These are phyloP conservation scores for Saccostrea cuccullata DNA, from an alignment of 1,140 invertebrate species.

Conservation along the genomic window DNA sequence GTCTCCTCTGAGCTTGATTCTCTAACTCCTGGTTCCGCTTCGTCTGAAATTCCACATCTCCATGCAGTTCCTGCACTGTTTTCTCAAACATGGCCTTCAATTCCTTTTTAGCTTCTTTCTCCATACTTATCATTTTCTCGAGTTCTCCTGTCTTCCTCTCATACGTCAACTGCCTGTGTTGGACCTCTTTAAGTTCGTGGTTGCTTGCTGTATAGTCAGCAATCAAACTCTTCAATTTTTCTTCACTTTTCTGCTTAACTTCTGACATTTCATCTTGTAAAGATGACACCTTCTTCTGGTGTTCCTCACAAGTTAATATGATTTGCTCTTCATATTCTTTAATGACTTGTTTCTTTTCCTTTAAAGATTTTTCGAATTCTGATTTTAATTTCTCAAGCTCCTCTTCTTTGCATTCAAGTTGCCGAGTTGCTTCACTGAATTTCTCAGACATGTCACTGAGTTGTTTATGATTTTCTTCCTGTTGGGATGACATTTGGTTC, in stretches of 20 bases:
- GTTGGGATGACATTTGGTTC: constrained; percentile 8
- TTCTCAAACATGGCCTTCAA: constrained; percentile 39
- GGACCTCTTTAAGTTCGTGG: constrained; percentile 40
- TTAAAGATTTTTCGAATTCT: constrained; percentile 33
- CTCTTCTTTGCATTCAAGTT: neutral
- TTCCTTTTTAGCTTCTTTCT: constrained; percentile 35
- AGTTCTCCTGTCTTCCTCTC: constrained; percentile 42
- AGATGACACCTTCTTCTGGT: neutral
- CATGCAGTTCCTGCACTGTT: constrained; percentile 41
- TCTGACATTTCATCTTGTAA: constrained; percentile 38
- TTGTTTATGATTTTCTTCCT: constrained; percentile 19
- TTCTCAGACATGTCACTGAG: neutral
- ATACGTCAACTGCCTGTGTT: neutral
- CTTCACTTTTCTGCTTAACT: constrained; percentile 24
- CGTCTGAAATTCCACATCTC: constrained; percentile 41
- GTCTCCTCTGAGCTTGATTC: constrained; percentile 31
- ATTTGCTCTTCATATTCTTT: constrained; percentile 29
- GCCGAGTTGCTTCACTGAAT: neutral
- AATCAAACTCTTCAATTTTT: constrained; percentile 40
- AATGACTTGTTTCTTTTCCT: constrained; percentile 21
- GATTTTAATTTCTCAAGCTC: constrained; percentile 41
- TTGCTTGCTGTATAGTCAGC: constrained; percentile 37
- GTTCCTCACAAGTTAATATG: neutral
- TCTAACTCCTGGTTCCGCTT: constrained; percentile 2
- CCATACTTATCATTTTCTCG: constrained; percentile 1